Conservation (phyloP, 1,140 invertebrate species). For the Drosophila trapezifrons region DNA sequence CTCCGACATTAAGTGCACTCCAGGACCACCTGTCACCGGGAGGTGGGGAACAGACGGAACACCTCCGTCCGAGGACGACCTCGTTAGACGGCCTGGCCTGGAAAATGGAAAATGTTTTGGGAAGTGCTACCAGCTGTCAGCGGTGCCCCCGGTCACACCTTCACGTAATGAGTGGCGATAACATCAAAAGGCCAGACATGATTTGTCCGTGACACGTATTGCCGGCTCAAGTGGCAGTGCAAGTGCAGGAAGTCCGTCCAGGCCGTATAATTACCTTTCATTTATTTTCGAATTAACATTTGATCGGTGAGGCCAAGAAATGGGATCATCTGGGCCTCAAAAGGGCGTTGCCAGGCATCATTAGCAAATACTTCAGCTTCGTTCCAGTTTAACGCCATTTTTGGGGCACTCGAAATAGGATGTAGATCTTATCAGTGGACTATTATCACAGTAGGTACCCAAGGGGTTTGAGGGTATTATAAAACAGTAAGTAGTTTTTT, state of each 20-base stretch:
- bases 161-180: slow-evolving; percentile 72
- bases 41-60: slow-evolving; percentile 5
- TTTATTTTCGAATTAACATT: slow-evolving; percentile 83
- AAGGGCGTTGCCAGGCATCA: slow-evolving; percentile 34
- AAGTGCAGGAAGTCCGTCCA: slow-evolving; percentile 23
- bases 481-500: background rate
- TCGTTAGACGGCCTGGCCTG: slow-evolving; percentile 51
- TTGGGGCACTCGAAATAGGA: slow-evolving; percentile 5
- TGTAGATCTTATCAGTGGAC: slow-evolving; percentile 7
- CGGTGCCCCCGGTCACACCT: slow-evolving; percentile 57
- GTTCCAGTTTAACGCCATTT: slow-evolving; percentile 52
- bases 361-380: slow-evolving; percentile 31
- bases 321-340: slow-evolving; percentile 19
- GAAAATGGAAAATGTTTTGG: slow-evolving; percentile 19
- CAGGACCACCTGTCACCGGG: slow-evolving; percentile 38
- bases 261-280: slow-evolving; percentile 78
- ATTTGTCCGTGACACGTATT: slow-evolving; percentile 62
- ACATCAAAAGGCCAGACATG: slow-evolving; percentile 83
- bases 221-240: slow-evolving; percentile 5
- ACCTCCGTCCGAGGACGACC: slow-evolving; percentile 45
- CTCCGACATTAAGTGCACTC: slow-evolving; percentile 54
- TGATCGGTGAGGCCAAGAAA: slow-evolving; percentile 42
- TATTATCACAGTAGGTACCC: background rate
- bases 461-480: background rate
- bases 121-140: slow-evolving; percentile 77